Evolutionary conservation across 2,113 vertebrate genomes (phyloP), one percentile per base, ranked within the genome.

Genomic region (Eolophus roseicapilla): DNA sequence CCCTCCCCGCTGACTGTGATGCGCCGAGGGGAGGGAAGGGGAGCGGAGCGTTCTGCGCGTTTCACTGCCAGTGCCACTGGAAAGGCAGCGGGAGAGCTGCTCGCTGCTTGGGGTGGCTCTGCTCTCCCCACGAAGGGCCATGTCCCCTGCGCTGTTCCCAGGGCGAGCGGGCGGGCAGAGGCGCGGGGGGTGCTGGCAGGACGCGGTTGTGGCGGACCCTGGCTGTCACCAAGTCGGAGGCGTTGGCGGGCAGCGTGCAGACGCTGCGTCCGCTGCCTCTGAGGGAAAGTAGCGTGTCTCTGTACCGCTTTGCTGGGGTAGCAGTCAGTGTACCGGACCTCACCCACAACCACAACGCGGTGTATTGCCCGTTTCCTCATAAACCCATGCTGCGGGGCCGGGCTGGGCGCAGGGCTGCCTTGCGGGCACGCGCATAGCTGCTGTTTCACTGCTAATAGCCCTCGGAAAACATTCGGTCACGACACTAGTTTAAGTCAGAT

Each of bases 231-330:
- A 57, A 62, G 41, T 28, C 17, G 16, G 19, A 7, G 46, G 50
- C 33, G 71, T 4, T 4, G 63, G 52, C 2, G 29, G 11, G 31
- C 41, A 4, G 62, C 3, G 68, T 4, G 78, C 29, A 1, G 19
- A 1, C 59, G 37, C 43, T 17, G 24, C 28, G 0, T 6, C 70
- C 3, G 10, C 8, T 6, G 2, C 10, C 24, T 4, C 10, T 16
- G 29, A 10, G 64, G 74, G 17, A 37, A 10, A 53, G 52, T 3
- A 35, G 29, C 31, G 23, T 18, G n/a, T n/a, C 10, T 13, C 46
- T 11, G 0, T 4, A 3, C 39, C 4, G 19, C 64, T 23, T 9
- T 6, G 2, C 27, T 6, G 57, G 25, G 9, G 2, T 20, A 3
- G 3, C 57, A 13, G 53, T 6, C 18, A 33, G 1, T 7, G 28